Conservation (phyloP, 2,797 vertebrate species). For the Danio kyathit region DNA sequence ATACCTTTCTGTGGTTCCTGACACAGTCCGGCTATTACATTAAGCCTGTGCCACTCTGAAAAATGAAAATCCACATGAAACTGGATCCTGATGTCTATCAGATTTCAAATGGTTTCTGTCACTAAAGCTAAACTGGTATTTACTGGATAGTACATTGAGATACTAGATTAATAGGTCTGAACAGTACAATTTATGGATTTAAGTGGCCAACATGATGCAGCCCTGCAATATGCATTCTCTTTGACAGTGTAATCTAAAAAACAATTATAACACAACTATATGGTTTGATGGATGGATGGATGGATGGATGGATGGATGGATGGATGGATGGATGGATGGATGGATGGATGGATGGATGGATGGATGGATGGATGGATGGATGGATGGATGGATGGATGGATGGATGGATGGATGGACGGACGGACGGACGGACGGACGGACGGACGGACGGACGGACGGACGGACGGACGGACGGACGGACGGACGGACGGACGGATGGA, state of each 20-base stretch:
- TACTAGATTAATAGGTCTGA: not conserved
- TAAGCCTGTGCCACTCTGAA: not conserved
- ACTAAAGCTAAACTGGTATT: not conserved
- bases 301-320: no score
- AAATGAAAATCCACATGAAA: constrained; percentile 1
- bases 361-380: no score
- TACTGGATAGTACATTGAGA: no score
- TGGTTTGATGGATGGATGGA: not conserved
- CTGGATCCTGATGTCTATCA: not conserved
- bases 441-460: no score
- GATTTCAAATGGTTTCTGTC: not conserved
- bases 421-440: no score
- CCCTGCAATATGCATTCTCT: not conserved
- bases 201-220: not conserved
- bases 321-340: no score
- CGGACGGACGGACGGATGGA: no score
- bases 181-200: not conserved
- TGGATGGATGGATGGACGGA: no score
- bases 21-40: not conserved
- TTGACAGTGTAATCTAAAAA: not conserved
- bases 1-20: constrained; percentile 8
- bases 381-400: no score
- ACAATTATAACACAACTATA: not conserved
- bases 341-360: no score
- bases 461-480: no score